Conservation (phyloP, 2,113 vertebrate species). For the Leptobrachium ailaonicum region DNA sequence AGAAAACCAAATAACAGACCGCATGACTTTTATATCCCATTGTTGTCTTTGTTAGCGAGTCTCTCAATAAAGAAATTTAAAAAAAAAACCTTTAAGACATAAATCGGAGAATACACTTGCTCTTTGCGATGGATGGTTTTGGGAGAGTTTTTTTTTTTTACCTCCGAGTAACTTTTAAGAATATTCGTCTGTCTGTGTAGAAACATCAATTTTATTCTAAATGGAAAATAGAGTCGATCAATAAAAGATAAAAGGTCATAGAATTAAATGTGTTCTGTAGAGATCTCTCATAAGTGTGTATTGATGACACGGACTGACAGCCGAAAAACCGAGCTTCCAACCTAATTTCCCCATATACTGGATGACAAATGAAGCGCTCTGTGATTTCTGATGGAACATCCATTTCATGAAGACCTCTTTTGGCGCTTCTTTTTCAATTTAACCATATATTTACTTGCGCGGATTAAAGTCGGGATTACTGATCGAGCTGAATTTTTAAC, state of each 20-base stretch:
- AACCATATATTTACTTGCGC: slow-evolving; percentile 11
- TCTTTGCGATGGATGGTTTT: background rate
- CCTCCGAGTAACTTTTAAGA: background rate
- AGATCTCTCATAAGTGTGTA: slow-evolving; percentile 40
- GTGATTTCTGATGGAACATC: slow-evolving; percentile 30
- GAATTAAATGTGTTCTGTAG: slow-evolving; percentile 44
- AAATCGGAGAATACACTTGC: background rate
- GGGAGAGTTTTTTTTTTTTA: background rate
- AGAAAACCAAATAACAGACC: background rate
- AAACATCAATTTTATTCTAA: slow-evolving; percentile 39
- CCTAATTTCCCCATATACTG: slow-evolving; percentile 34
- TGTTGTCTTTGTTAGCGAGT: background rate
- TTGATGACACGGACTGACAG: slow-evolving; percentile 39
- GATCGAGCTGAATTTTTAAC: too few species aligned
- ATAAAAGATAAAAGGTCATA: slow-evolving; percentile 46
- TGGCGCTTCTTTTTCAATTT: background rate
- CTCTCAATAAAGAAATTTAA: too few species aligned
- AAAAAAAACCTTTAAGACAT: too few species aligned
- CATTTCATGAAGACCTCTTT: slow-evolving; percentile 23
- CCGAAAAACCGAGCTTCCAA: slow-evolving; percentile 13
- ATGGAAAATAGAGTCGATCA: slow-evolving; percentile 39
- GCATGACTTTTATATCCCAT: background rate
- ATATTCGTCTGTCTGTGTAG: slow-evolving; percentile 32
- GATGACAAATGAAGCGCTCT: slow-evolving; percentile 31
- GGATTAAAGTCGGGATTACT: background rate